Evolutionary conservation across 2,797 vertebrate species (phyloP), one percentile per base, ranked within the genome.

Genomic region (Anomalospiza imberbis): DNA sequence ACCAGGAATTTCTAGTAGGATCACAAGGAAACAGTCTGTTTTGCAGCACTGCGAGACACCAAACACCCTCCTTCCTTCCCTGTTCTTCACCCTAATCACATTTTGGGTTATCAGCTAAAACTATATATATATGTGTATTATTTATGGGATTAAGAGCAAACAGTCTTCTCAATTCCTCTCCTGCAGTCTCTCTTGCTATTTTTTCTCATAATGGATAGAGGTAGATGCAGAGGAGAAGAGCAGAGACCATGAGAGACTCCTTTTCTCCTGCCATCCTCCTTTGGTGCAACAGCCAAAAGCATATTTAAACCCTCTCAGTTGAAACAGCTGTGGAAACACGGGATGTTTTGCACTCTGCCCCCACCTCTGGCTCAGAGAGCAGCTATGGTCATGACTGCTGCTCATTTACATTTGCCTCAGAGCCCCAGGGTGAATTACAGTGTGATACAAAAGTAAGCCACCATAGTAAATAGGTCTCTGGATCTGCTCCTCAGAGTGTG

Each of bases 1-100:
- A 28, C 2, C n/a, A 80, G 57, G 53, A 79, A 60, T 60, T 70
- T 83, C 34, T 62, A 55, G 11, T 8, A 29, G 25, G 8, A 11
- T 72, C 38, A 53, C 0, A 1, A 68, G 25, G 13, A 78, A 74
- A 25, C 1, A 0, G 5, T 66, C 19, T 36, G 3, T 51, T 85
- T 45, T 9, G 1, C 6, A 3, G 45, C 42, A 44, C 14, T 53
- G 14, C 1, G 0, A 77, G 53, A 45, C 9, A 57, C 15, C 6
- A 42, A 47, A 45, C 26, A 25, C 7, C 3, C 17, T 54, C 47
- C 28, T 51, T 68, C 21, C 26, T n/a, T 14, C 20, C 42, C 32
- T 50, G 6, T n/a, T 73, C 17, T 28, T 57, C 5, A 1, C 12
- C 45, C 16, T 84, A 44, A 63, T 26, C 31, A 38, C 19, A 22